These are phyloP conservation scores for Salarias fasciatus DNA, from an alignment of 2,797 vertebrate genomes.

Conservation along the genomic window DNA sequence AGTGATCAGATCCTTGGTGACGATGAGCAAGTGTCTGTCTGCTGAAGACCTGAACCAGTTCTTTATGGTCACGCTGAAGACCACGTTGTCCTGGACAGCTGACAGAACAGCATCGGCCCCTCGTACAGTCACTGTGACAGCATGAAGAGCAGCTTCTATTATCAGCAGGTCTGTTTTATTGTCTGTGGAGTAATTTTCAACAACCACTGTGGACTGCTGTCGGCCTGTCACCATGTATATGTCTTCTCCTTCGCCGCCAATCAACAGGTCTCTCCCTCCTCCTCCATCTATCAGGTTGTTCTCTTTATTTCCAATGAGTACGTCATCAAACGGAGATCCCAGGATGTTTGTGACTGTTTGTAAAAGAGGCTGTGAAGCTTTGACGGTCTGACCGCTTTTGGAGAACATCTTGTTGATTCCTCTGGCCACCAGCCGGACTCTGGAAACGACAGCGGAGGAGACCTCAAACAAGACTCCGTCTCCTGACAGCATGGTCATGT, in stretches of 20 bases:
- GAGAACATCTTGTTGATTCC: constrained; percentile 51
- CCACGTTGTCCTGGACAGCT: background rate
- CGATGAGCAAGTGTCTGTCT: constrained; percentile 40
- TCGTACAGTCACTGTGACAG: constrained; percentile 18
- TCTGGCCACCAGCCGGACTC: constrained; percentile 48
- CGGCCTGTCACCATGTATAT: constrained; percentile 56
- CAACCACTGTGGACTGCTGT: background rate
- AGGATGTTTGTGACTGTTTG: constrained; percentile 39
- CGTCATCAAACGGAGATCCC: constrained; percentile 42
- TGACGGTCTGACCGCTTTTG: background rate
- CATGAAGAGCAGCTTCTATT: constrained; percentile 50
- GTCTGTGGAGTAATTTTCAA: constrained; percentile 60
- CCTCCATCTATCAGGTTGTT: constrained; percentile 65
- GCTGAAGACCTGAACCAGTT: constrained; percentile 59
- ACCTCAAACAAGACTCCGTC: constrained; percentile 62
- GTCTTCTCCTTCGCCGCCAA: constrained; percentile 63
- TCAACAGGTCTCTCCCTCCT: constrained; percentile 53
- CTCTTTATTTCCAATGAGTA: constrained; percentile 50
- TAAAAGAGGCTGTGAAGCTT: constrained; percentile 34
- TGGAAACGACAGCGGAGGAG: constrained; percentile 38
- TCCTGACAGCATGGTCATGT: constrained; percentile 57
- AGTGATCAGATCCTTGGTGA: constrained; percentile 58
- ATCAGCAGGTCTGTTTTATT: constrained; percentile 51
- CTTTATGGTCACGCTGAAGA: background rate
- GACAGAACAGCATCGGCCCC: constrained; percentile 9